Evolutionary conservation across 2,888 invertebrate species (phyloP).

Genomic region (Apodemia zela): DNA sequence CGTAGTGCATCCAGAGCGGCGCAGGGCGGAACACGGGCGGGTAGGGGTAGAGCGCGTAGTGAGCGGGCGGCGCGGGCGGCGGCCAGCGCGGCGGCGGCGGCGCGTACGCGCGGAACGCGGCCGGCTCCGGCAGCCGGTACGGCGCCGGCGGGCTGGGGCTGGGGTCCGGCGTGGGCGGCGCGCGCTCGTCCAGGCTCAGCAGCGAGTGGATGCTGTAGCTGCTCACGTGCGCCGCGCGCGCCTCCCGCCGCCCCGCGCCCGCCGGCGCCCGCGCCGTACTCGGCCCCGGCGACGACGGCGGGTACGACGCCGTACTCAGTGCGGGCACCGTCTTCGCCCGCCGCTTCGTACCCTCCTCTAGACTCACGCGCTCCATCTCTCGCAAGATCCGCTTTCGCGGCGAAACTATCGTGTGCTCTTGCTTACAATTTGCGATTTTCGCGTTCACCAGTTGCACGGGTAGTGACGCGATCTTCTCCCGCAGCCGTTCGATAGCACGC

Average conservation of each 20-base stretch:
- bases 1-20: too few relatives aligned
- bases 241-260: slow-evolving; percentile 48
- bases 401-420: slow-evolving; percentile 84
- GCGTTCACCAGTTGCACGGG: slow-evolving; percentile 62
- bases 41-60: slow-evolving; percentile 65
- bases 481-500: slow-evolving; percentile 56
- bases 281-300: slow-evolving; percentile 42
- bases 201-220: slow-evolving; percentile 93
- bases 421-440: slow-evolving; percentile 66
- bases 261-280: slow-evolving; percentile 49
- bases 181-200: slow-evolving; percentile 83
- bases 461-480: slow-evolving; percentile 58
- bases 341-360: slow-evolving; percentile 79
- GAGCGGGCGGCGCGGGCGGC: slow-evolving; percentile 52
- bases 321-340: slow-evolving; percentile 73
- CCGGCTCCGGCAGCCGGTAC: slow-evolving; percentile 63
- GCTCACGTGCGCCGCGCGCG: slow-evolving; percentile 75
- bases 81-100: slow-evolving; percentile 40
- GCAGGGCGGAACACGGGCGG: slow-evolving; percentile 55
- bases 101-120: slow-evolving; percentile 38
- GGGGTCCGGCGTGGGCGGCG: slow-evolving; percentile 61
- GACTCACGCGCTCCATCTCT: slow-evolving; percentile 88
- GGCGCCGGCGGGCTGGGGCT: slow-evolving; percentile 73
- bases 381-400: slow-evolving; percentile 91
- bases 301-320: slow-evolving; percentile 54